Conservation (phyloP, 2,888 invertebrate species). For the Trissolcus japonicus region DNA sequence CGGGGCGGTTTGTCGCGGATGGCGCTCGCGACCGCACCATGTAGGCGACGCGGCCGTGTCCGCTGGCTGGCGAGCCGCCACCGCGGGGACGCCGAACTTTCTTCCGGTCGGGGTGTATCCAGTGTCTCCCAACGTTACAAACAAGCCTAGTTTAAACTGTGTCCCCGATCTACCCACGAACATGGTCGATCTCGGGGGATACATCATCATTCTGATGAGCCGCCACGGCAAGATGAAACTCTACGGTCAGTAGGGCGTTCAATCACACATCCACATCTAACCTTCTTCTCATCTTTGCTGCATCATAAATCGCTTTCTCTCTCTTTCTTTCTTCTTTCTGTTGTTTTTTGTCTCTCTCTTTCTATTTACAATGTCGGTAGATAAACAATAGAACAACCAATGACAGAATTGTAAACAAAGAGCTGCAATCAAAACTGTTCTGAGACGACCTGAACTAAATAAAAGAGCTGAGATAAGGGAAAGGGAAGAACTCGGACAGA, state of each 20-base stretch:
- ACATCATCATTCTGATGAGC: conserved; percentile 95
- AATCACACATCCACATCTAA: not conserved
- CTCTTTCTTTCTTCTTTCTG: too few species aligned
- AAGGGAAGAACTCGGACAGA: too few species aligned
- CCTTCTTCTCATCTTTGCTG: not conserved
- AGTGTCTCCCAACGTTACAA: conserved; percentile 51
- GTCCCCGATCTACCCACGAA: conserved; percentile 52
- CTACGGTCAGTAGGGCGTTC: conserved; percentile 79
- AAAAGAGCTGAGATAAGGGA: too few species aligned
- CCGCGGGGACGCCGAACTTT: conserved; percentile 28
- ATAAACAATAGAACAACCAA: too few species aligned
- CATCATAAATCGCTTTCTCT: not conserved
- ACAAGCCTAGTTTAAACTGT: conserved; percentile 36
- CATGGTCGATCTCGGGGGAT: conserved; percentile 94
- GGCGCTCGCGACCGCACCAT: conserved; percentile 3
- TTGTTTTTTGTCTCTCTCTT: too few species aligned
- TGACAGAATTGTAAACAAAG: too few species aligned
- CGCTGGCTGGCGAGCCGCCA: conserved; percentile 31
- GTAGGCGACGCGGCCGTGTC: conserved; percentile 21
- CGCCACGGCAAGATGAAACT: conserved; percentile 95
- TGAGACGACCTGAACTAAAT: too few species aligned
- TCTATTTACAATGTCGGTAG: too few species aligned
- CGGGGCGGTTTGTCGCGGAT: not conserved
- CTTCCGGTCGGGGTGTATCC: conserved; percentile 29
- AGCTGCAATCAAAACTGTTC: too few species aligned